These are phyloP conservation scores for Nasonia giraulti DNA, from an alignment of 1,140 invertebrate species.

Conservation along the genomic window DNA sequence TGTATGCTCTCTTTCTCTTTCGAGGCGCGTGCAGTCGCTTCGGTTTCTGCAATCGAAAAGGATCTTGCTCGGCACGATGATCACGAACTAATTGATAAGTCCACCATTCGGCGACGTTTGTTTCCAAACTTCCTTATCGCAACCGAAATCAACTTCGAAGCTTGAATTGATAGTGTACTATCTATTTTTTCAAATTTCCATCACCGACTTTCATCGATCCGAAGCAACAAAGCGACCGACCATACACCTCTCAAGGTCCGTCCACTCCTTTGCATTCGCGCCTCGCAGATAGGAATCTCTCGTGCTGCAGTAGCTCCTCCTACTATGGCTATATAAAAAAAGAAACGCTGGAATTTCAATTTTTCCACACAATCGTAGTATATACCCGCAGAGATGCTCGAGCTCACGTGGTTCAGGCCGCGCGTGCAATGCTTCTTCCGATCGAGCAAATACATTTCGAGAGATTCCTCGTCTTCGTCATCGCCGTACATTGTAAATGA, in stretches of 20 bases:
- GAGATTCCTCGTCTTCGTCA: not conserved
- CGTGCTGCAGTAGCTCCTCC: not conserved
- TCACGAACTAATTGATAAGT: too few relatives aligned
- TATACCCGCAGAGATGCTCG: not conserved
- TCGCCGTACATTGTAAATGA: too few relatives aligned
- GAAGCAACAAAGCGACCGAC: not conserved
- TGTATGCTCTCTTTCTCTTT: not conserved
- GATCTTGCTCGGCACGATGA: too few relatives aligned
- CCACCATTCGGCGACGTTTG: too few relatives aligned
- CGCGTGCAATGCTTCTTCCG: not conserved
- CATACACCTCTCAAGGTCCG: conserved; percentile 13
- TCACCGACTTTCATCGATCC: not conserved
- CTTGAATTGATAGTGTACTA: too few relatives aligned
- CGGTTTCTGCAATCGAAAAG: too few relatives aligned
- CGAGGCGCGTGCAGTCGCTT: not conserved
- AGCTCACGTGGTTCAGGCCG: too few relatives aligned
- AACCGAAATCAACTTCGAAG: too few relatives aligned
- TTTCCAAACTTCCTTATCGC: too few relatives aligned
- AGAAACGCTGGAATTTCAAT: conserved; percentile 34
- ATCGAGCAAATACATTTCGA: conserved; percentile 17
- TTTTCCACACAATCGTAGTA: not conserved
- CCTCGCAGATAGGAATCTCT: not conserved
- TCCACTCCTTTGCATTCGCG: not conserved
- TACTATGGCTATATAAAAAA: not conserved
- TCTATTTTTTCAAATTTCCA: too few relatives aligned